Conservation (phyloP, 2,113 vertebrate species). For the Indicator indicator region DNA sequence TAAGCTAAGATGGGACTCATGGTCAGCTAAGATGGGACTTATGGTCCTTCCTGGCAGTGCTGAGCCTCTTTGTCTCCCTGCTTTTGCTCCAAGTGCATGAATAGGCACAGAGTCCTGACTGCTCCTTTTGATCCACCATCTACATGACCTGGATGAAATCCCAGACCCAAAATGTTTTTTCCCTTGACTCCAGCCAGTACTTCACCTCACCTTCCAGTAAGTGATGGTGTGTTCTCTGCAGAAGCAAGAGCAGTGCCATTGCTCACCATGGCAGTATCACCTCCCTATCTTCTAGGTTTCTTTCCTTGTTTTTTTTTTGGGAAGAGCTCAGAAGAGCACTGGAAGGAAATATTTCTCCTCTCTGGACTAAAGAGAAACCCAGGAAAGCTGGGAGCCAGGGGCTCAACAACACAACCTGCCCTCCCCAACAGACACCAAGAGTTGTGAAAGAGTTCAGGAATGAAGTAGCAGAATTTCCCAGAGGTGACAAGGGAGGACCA, state of each 20-base stretch:
- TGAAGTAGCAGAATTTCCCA: constrained; percentile 10
- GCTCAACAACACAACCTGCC: not conserved
- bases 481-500: constrained; percentile 43
- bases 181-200: constrained; percentile 7
- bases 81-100: constrained; percentile 32
- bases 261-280: not conserved
- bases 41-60: not conserved
- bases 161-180: constrained; percentile 7
- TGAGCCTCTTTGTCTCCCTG: not conserved
- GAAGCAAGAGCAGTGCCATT: not conserved
- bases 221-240: not conserved
- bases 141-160: constrained; percentile 41
- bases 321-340: not conserved
- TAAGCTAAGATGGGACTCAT: not conserved
- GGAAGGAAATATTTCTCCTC: constrained; percentile 23
- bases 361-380: not conserved
- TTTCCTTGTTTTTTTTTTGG: not conserved
- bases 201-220: constrained; percentile 42
- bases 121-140: not conserved
- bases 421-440: not conserved
- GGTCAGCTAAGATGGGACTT: not conserved
- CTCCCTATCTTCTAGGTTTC: not conserved
- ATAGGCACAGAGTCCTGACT: not conserved
- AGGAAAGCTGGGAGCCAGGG: not conserved
- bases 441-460: not conserved